phyloP scores from a whole-genome alignment of 64 coral and sea anemone species.

The Astreopora myriophthalma region DNA sequence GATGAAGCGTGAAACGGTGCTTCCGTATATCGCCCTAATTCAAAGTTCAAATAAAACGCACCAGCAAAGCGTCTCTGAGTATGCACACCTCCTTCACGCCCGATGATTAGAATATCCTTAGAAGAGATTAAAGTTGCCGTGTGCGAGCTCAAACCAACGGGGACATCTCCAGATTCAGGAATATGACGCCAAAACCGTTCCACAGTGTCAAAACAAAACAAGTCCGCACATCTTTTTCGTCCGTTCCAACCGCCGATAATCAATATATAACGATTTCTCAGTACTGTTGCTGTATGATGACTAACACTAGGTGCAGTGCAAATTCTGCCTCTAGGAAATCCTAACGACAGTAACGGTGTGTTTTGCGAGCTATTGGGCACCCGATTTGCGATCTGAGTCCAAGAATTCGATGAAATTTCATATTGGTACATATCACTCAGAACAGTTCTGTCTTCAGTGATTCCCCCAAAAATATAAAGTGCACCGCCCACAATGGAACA shows the following conservation, averaged over 20 bases:
- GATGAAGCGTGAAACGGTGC: slow-evolving; percentile 81
- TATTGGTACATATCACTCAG: slow-evolving; percentile 73
- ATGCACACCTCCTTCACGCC: slow-evolving; percentile 91
- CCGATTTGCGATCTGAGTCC: slow-evolving; percentile 53
- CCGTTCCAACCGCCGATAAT: slow-evolving; percentile 96
- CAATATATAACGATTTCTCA: slow-evolving; percentile 82
- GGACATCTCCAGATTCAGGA: slow-evolving; percentile 76
- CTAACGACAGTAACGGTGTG: slow-evolving; percentile 15
- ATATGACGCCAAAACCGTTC: slow-evolving; percentile 70
- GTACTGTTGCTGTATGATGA: slow-evolving; percentile 84
- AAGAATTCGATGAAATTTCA: slow-evolving; percentile 60
- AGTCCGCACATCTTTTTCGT: slow-evolving; percentile 86
- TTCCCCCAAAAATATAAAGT: slow-evolving; percentile 93
- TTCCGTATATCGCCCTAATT: slow-evolving; percentile 81
- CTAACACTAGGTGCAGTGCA: slow-evolving; percentile 76
- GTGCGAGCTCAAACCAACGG: slow-evolving; percentile 95
- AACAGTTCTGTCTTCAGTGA: slow-evolving; percentile 71
- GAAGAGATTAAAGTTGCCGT: slow-evolving; percentile 69
- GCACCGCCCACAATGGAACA: slow-evolving; percentile 68
- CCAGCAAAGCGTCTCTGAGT: slow-evolving; percentile 90
- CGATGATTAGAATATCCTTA: slow-evolving; percentile 86
- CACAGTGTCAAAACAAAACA: slow-evolving; percentile 81
- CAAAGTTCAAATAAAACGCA: slow-evolving; percentile 88
- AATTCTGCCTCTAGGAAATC: slow-evolving; percentile 53
- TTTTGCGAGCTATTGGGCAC: not conserved